Base-by-base conservation (phyloP, 2,888 invertebrate genomes). In the Netelia virgata region DNA sequence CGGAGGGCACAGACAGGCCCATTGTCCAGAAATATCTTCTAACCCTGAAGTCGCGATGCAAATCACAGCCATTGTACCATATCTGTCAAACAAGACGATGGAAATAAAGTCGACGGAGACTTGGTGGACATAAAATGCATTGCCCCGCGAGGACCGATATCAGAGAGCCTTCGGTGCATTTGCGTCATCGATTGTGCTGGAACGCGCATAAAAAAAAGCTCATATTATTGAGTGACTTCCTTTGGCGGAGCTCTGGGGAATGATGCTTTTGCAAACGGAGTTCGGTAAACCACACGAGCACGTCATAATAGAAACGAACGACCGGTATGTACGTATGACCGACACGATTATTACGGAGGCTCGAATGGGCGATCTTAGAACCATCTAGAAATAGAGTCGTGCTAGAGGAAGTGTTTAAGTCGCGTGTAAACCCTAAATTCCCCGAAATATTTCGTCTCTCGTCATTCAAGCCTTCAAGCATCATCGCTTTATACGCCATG, bases 161-260 rank as follows among this genome's bases (percentile, higher is more conserved):
- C 84, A 77, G 76, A 84, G 78, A 83, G 50, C 68, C 64, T 80
- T 81, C 20, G 28, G 64, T 57, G 72, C 79, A 86, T 86, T 86
- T 88, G 87, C 89, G 89, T 90, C 90, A 89, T 85, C 79, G 90
- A 64, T 82, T 78, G 69, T 61, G 72, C 70, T 55, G 78, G 94
- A 88, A 88, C 92, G 87, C 93, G 93, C 90, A 91, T 86, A 84
- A 83, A 73, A 77, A 83, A 83, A 23, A 69, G 76, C 43, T 59
- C 66, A 77, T 64, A 43, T 76, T 66, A 76, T 66, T 41, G 64
- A 64, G 75, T 36, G 73, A 75, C 64, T 41, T 53, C 63, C 36
- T 36, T 36, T 75, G 64, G 41, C 61, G 50, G 73, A 50, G 61
- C 20, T 47, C 41, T 11, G 1, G 16, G 36, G 72, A 73, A 73